Percentiles rank a stretch among this genome's conserved stretches.
phyloP scores from a whole-genome alignment of 2,888 invertebrate species.

The Odontothrips loti region DNA sequence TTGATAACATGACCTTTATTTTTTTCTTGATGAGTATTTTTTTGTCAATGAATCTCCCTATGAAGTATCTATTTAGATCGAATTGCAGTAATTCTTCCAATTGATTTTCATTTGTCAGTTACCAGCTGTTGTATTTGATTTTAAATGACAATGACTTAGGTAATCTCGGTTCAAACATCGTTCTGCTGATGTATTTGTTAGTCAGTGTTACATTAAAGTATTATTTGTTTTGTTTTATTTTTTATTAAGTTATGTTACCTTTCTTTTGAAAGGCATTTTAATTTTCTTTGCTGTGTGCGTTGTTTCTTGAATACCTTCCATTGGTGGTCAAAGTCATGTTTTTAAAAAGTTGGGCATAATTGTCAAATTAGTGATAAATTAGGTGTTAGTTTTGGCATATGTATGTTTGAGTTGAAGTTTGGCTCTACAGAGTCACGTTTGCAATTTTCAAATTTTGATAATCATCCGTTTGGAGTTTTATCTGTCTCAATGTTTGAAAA shows the following conservation, averaged over 20 bases:
- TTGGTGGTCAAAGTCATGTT: not conserved
- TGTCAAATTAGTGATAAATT: constrained; percentile 14
- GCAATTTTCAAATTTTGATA: constrained; percentile 1
- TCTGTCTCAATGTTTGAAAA: not conserved
- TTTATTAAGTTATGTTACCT: not conserved
- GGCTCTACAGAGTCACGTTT: not conserved
- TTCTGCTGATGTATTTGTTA: not conserved
- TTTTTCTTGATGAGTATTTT: not conserved
- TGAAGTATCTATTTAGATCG: not conserved
- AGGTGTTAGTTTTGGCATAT: not conserved
- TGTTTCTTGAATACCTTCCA: not conserved
- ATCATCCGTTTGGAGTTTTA: not conserved
- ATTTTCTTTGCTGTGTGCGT: not conserved
- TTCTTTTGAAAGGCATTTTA: not conserved
- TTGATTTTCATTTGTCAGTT: not conserved
- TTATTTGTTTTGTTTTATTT: constrained; percentile 8
- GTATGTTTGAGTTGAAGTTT: not conserved
- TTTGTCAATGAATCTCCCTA: not conserved
- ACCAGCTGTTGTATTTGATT: not conserved
- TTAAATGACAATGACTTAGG: not conserved
- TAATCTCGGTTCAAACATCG: not conserved
- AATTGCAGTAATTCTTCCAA: not conserved
- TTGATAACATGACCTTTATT: not conserved
- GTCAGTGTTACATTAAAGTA: not conserved
- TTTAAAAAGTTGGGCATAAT: not conserved